Conservation (phyloP, 2,797 vertebrate genomes). For the Pempheris klunzingeri region DNA sequence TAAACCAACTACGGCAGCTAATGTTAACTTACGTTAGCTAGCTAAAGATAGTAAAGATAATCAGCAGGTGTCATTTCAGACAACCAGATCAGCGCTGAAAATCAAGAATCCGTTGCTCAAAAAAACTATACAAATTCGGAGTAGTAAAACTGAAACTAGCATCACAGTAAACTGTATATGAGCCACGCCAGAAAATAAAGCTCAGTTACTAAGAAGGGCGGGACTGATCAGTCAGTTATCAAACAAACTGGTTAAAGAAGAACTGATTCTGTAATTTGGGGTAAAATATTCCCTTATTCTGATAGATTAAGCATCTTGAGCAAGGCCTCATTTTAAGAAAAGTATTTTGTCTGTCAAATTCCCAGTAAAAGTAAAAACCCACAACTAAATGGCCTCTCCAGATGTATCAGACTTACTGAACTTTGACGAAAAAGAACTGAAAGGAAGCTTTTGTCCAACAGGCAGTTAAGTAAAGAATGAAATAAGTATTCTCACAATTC, state of each 20-base stretch:
- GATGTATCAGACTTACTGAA: neutral
- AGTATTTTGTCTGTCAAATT: neutral
- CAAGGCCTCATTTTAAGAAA: neutral
- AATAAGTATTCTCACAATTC: slow-evolving; percentile 37
- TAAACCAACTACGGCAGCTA: neutral
- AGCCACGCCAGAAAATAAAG: neutral
- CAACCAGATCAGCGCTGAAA: neutral
- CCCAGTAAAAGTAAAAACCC: neutral
- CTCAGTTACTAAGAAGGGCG: neutral
- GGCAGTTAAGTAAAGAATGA: neutral
- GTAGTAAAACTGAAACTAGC: neutral
- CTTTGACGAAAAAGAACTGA: slow-evolving; percentile 8
- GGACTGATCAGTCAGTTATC: neutral
- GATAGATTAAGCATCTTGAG: neutral
- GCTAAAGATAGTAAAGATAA: neutral
- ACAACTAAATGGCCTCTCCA: neutral
- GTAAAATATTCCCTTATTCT: slow-evolving; percentile 5
- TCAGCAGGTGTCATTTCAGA: neutral
- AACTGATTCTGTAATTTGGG: neutral
- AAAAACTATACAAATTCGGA: neutral
- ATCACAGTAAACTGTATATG: neutral
- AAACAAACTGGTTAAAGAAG: too few relatives aligned
- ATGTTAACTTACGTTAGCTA: neutral
- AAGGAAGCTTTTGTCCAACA: slow-evolving; percentile 2
- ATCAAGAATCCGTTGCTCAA: neutral